Base-by-base conservation (phyloP, 2,113 vertebrate species). In the Etheostoma cragini region DNA sequence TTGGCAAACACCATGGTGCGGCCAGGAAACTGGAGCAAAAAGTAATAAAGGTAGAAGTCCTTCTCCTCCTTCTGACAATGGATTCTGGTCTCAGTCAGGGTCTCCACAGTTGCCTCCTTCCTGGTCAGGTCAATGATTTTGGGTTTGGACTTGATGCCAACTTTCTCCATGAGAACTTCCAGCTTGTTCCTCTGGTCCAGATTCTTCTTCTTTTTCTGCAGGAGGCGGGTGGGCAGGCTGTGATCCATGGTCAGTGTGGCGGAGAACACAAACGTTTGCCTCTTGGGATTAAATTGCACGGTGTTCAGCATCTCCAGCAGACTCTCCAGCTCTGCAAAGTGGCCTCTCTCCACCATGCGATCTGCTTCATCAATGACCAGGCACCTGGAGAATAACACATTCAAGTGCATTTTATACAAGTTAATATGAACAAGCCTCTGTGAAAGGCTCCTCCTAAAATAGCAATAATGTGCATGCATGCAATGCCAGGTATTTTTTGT, bases 1-100 rank as follows among this genome's bases (percentile, higher is more conserved):
- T 99, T 99, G 77, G 98, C 97, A 71, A 99, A 99, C 89, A 99
- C 98, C 95, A 99, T 96, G 79, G 96, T 98, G 82, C 98, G 97
- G 15, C 98, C 98, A 0, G 97, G 96, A 72, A 98, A 95, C 91
- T 97, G 97, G 47, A 97, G 95, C 83, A 99, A 88, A 84, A 99
- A 99, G 87, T 99, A 99, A 85, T 99, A 99, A 12, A 99, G 96
- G 61, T 96, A 98, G 45, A 96, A 96, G 91, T 99, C 97, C 81
- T 99, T 99, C 62, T 99, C 98, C 0, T 99, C 94, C 42, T 95
- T 95, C 69, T 97, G 95, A 84, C 98, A 99, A 62, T 96, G 95
- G 90, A 99, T 97, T 57, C 93, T 95, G 13, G 97, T 99, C 94
- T 99, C 98, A 0, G 94, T 98, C 82, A 99, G 96, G 0, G 96